Percentiles rank a stretch among this genome's conserved stretches.
Evolutionary conservation across 2,113 vertebrate genomes (phyloP).

Genomic region (Ondatra zibethicus): DNA sequence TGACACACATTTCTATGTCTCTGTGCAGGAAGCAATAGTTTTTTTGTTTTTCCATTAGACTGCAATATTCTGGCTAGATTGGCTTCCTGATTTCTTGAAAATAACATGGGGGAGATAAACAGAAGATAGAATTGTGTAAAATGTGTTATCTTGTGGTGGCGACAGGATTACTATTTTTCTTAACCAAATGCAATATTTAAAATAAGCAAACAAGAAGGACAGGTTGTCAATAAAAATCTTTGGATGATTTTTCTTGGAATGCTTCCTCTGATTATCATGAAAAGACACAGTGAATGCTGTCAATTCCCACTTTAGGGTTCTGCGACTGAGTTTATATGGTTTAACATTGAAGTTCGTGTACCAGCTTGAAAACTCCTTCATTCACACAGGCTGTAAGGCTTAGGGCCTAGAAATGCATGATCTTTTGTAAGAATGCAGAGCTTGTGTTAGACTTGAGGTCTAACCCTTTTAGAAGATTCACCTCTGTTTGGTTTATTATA

Average conservation of each 20-base stretch:
- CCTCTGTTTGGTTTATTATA: not conserved
- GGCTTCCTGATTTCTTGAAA: constrained; percentile 40
- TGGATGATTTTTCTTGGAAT: not conserved
- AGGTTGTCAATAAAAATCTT: not conserved
- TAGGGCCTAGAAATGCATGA: not conserved
- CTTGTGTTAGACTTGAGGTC: not conserved
- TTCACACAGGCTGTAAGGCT: not conserved
- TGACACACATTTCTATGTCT: not conserved
- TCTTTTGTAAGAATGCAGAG: not conserved
- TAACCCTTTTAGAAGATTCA: constrained; percentile 17
- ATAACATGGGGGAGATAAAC: constrained; percentile 11
- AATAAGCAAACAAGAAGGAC: not conserved
- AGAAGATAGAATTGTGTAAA: constrained; percentile 13
- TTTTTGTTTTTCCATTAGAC: not conserved
- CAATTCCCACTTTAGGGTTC: not conserved
- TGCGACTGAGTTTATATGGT: not conserved
- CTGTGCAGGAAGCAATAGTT: constrained; percentile 16
- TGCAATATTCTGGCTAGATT: not conserved
- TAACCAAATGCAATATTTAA: not conserved
- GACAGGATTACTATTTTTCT: not conserved
- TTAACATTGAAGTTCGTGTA: not conserved
- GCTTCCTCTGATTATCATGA: not conserved
- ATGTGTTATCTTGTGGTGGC: not conserved
- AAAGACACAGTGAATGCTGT: not conserved
- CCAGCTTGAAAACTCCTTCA: not conserved